Percentiles rank a stretch among this genome's conserved stretches.
Evolutionary conservation across 2,888 invertebrate genomes (phyloP).

Genomic region (Aricia artaxerxes): DNA sequence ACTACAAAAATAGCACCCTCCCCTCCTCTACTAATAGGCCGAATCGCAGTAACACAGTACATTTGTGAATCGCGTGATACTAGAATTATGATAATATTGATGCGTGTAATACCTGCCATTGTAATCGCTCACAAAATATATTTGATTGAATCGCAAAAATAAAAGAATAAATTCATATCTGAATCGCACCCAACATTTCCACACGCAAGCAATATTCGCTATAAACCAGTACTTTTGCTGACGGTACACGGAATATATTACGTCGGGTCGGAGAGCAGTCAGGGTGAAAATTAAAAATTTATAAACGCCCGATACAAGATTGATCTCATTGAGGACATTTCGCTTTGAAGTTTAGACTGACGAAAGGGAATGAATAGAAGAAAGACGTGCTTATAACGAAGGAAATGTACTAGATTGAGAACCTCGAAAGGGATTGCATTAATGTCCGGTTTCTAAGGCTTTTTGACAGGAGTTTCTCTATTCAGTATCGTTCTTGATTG

Average conservation of each 20-base stretch:
- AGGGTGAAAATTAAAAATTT: constrained; percentile 42
- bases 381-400: background rate
- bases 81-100: no score
- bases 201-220: constrained; percentile 11
- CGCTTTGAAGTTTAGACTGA: background rate
- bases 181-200: background rate
- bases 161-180: background rate
- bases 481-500: no score
- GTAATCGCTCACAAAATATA: background rate
- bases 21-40: no score
- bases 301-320: constrained; percentile 31
- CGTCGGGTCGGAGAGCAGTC: constrained; percentile 36
- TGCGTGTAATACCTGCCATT: no score
- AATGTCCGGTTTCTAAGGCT: no score
- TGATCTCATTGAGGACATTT: constrained; percentile 8
- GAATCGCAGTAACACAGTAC: no score
- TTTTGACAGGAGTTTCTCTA: no score
- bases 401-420: no score
- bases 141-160: background rate
- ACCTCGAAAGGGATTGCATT: no score
- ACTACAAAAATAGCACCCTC: no score
- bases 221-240: background rate
- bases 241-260: constrained; percentile 32
- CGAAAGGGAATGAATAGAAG: background rate
- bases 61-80: no score